phyloP scores from a whole-genome alignment of 2,888 invertebrate genomes.

The Ochropacha duplaris region DNA sequence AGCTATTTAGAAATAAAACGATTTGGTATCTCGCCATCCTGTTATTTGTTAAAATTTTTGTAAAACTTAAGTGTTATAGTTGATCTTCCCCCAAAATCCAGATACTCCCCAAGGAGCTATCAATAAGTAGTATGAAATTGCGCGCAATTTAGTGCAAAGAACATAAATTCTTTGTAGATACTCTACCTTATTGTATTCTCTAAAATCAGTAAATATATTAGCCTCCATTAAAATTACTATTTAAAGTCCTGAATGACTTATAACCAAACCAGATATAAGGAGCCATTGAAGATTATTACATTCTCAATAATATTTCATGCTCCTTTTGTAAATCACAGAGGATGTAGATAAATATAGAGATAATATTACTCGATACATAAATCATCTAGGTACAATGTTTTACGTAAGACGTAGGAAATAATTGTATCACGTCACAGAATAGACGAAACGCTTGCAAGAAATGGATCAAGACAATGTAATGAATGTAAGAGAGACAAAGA shows the following conservation, averaged over 20 bases:
- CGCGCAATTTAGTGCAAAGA: background rate
- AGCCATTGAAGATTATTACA: too few species aligned
- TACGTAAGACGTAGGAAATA: slow-evolving; percentile 30
- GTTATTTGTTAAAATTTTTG: too few species aligned
- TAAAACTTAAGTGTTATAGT: background rate
- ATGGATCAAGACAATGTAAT: slow-evolving; percentile 26
- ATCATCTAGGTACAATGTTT: slow-evolving; percentile 4
- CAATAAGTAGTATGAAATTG: background rate
- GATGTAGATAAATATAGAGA: background rate
- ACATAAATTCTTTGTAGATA: background rate
- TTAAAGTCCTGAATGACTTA: too few species aligned
- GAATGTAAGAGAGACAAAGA: slow-evolving; percentile 27
- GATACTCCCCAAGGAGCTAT: background rate
- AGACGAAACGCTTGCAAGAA: slow-evolving; percentile 11
- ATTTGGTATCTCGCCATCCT: too few species aligned
- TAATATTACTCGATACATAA: background rate
- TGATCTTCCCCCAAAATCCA: background rate
- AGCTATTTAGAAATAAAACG: too few species aligned
- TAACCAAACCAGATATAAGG: too few species aligned
- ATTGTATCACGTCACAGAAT: slow-evolving; percentile 1
- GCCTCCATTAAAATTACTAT: too few species aligned
- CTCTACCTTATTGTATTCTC: too few species aligned
- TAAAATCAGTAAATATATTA: too few species aligned
- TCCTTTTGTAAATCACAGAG: background rate
- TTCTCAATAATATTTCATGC: too few species aligned